Evolutionary conservation across 1,140 invertebrate genomes (phyloP), one percentile per base, ranked within the genome.

Genomic region (Heliconius congener): DNA sequence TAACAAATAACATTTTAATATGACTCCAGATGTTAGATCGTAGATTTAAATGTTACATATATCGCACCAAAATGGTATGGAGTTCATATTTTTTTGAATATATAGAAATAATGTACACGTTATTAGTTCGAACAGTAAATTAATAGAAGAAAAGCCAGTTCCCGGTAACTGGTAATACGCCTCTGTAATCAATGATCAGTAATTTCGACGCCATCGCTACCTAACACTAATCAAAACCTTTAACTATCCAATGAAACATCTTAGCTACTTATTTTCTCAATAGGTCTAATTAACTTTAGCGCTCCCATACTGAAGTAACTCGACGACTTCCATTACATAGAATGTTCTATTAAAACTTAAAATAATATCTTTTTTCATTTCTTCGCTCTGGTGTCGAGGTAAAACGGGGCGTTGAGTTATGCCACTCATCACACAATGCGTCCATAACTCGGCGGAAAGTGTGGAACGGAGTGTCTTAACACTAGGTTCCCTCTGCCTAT

Each of bases 201-300:
- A 81, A 81, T 81, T 81, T 81, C 80, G 74, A 78, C 80, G 80
- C 80, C 80, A 76, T 77, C 27, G 80, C 80, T 81, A 81, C 80
- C 76, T 60, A 76, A 37, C 79, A 76, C 80, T 71, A 81, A 81
- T 78, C 66, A 81, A 76, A 81, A 74, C 73, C 80, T 78, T 78
- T 81, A 81, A 78, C 77, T 81, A 78, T 73, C 76, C 76, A 78
- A 75, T 81, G 80, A 60, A 78, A 76, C 72, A 81, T 81, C 79
- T 79, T 57, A 60, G 52, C 76, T 73, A 76, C 80, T 81, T 78
- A 81, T 81, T 81, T 81, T 81, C 77, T 81, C 80, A 73, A 78
- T 81, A 71, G 76, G 66, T 78, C 80, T 78, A 81, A 81, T 81
- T 81, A 81, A 76, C 77, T 81, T 73, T 77, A 81, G 75, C 71